phyloP scores from a whole-genome alignment of 2,888 invertebrate species.

The Limnephilus marmoratus region DNA sequence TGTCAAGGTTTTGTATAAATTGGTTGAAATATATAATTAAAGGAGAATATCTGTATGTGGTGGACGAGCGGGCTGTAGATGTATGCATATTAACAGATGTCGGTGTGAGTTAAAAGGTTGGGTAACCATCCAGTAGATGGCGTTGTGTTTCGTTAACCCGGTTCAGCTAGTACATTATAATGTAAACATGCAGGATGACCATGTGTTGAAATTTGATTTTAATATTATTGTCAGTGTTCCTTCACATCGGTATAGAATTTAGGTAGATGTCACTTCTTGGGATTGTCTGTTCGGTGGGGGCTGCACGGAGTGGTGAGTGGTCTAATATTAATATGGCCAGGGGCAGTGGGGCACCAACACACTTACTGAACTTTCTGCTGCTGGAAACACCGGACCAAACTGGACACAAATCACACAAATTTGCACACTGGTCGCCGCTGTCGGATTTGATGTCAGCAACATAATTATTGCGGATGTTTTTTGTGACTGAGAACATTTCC shows the following conservation, averaged over 20 bases:
- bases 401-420: conserved; percentile 7
- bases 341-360: conserved; percentile 30
- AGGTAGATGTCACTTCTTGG: neutral
- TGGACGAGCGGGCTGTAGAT: too few relatives aligned
- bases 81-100: too few relatives aligned
- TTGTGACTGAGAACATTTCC: neutral
- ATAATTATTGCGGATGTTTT: neutral
- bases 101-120: too few relatives aligned
- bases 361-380: neutral
- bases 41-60: too few relatives aligned
- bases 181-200: too few relatives aligned
- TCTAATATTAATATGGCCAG: neutral
- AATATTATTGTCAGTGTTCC: neutral
- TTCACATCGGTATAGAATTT: too few relatives aligned
- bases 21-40: too few relatives aligned
- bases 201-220: too few relatives aligned
- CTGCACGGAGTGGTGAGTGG: neutral
- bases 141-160: too few relatives aligned
- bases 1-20: too few relatives aligned
- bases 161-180: too few relatives aligned
- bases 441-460: neutral
- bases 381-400: neutral
- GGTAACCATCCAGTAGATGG: too few relatives aligned
- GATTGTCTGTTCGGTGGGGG: neutral
- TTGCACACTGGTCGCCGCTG: neutral